Percentiles rank a stretch among this genome's conserved stretches.
Evolutionary conservation across 2,888 invertebrate genomes (phyloP).

Genomic region (Erebia palarica): DNA sequence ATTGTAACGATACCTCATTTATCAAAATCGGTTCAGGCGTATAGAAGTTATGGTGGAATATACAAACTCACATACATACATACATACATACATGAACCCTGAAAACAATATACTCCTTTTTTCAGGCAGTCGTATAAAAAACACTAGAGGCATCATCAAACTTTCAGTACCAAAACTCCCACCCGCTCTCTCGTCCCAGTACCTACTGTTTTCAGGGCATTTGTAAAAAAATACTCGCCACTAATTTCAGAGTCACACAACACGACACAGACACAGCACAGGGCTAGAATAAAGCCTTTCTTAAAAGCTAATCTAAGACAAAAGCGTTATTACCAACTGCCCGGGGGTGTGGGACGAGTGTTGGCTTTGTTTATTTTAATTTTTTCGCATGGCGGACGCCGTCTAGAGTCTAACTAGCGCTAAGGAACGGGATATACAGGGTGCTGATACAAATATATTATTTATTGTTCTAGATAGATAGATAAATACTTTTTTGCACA

Average conservation of each 20-base stretch:
- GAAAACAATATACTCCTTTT: too few species aligned
- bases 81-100: too few species aligned
- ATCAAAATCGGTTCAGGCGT: too few species aligned
- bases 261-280: conserved; percentile 58
- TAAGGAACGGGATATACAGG: conserved; percentile 58
- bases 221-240: conserved; percentile 37
- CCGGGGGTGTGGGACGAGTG: conserved; percentile 74
- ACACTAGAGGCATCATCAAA: background rate
- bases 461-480: too few species aligned
- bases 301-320: conserved; percentile 81
- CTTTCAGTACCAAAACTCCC: background rate
- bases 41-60: too few species aligned
- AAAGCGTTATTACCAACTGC: conserved; percentile 74
- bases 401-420: conserved; percentile 54
- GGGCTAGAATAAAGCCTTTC: conserved; percentile 63
- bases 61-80: too few species aligned
- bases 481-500: too few species aligned
- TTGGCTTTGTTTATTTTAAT: conserved; percentile 79
- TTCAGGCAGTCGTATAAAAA: too few species aligned
- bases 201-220: conserved; percentile 20
- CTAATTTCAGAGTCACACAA: conserved; percentile 48
- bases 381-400: conserved; percentile 69
- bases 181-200: conserved; percentile 1
- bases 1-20: too few species aligned
- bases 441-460: conserved; percentile 37